Evolutionary conservation across 2,797 vertebrate species (phyloP), one percentile per base, ranked within the genome.

Genomic region (Lutra lutra): DNA sequence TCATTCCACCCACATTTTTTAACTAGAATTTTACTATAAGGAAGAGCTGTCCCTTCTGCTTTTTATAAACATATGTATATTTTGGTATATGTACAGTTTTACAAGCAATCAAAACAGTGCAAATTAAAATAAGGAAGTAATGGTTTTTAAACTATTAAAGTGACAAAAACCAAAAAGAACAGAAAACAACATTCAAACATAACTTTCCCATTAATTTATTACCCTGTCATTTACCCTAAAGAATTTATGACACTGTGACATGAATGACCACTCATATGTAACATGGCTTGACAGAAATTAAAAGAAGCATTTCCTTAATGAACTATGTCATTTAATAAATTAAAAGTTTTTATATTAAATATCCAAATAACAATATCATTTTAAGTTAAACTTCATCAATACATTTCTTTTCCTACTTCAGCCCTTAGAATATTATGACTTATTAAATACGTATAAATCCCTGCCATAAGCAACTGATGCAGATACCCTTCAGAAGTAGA

Each of bases 161-260:
- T 70, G 79, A 88, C 83, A 96, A 85, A 93, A 38, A 77, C 40
- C 32, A 95, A 84, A 80, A 87, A 91, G 48, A 91, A 91, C 13
- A 29, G 25, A 21, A 77, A 66, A 89, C 73, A 27, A 73, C 43
- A 8, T 92, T 84, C 23, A 90, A 60, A 58, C 12, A 80, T 54
- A 2, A 89, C 56, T 89, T 92, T 93, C 82, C 73, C 64, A 68
- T 79, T 92, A 90, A 83, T 84, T 73, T 95, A 40, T 91, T 84
- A 84, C 38, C 14, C 38, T 90, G 72, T 94, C 40, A 93, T 68
- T 68, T 68, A 78, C 25, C 73, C 29, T 86, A 62, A 92, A 89
- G 64, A 90, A 86, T 77, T 89, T 79, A 51, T 62, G 51, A 68
- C 38, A 91, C 1, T 78, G 29, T n/a, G 51, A 73, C 51, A 64